Percentiles rank a stretch among this genome's conserved stretches.
Conservation (phyloP, 2,797 vertebrate genomes). For the Poeciliopsis turneri region DNA sequence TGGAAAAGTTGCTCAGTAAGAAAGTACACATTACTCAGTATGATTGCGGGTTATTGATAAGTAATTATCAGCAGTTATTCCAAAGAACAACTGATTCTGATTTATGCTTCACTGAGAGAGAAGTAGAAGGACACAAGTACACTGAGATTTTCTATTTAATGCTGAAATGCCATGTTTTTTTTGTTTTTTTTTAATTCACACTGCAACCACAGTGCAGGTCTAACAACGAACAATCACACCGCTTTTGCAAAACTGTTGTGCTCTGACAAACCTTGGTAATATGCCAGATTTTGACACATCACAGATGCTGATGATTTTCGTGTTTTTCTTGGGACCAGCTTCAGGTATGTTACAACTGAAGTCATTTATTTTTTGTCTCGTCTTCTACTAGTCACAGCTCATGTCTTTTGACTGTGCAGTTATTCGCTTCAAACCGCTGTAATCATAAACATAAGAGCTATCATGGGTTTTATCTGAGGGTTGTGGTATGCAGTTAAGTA, state of each 20-base stretch:
- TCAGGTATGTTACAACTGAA: not conserved
- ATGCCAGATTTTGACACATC: not conserved
- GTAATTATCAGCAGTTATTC: not conserved
- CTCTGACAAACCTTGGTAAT: constrained; percentile 59
- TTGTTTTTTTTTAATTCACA: not conserved
- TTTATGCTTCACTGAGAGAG: not conserved
- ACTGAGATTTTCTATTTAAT: not conserved
- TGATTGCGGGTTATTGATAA: not conserved
- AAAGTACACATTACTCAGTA: not conserved
- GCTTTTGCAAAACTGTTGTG: constrained; percentile 65
- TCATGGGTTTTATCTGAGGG: not conserved
- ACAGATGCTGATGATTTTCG: not conserved
- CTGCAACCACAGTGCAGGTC: constrained; percentile 1
- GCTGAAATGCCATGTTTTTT: not conserved
- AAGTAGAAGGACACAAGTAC: not conserved
- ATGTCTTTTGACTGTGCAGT: not conserved
- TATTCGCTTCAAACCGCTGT: not conserved
- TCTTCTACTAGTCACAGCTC: not conserved
- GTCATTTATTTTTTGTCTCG: not conserved
- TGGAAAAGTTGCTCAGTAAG: not conserved
- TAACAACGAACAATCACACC: constrained; percentile 11
- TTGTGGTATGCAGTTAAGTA: not conserved
- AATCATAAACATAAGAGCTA: not conserved
- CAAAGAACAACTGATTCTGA: not conserved
- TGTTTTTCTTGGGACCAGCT: not conserved